These are phyloP conservation scores for Sceloporus undulatus DNA, from an alignment of 2,113 vertebrate species.

Conservation along the genomic window DNA sequence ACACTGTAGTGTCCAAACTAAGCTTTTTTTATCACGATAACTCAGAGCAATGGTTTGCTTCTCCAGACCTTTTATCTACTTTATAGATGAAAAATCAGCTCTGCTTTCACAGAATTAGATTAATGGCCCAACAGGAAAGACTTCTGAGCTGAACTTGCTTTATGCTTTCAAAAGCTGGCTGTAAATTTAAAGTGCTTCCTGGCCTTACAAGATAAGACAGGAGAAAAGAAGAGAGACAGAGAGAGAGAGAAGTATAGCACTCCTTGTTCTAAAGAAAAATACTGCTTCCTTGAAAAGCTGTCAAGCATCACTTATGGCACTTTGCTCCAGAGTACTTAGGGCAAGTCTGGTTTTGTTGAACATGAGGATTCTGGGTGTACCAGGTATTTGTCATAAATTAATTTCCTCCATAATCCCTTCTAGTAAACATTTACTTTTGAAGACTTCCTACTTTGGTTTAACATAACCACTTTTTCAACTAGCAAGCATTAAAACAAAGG, in stretches of 20 bases:
- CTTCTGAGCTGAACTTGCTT: constrained; percentile 86
- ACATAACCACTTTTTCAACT: constrained; percentile 72
- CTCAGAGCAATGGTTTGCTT: constrained; percentile 84
- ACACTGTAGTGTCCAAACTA: constrained; percentile 86
- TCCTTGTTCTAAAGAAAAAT: constrained; percentile 86
- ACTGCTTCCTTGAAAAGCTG: constrained; percentile 89
- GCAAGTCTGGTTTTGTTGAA: constrained; percentile 76
- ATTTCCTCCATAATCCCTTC: constrained; percentile 70
- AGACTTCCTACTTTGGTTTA: constrained; percentile 39
- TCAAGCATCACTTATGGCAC: constrained; percentile 83
- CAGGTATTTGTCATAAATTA: constrained; percentile 76
- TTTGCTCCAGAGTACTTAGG: constrained; percentile 73
- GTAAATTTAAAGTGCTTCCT: constrained; percentile 94
- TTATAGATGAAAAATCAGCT: constrained; percentile 92
- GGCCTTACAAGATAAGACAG: constrained; percentile 89
- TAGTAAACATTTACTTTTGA: constrained; percentile 76
- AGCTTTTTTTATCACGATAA: constrained; percentile 90
- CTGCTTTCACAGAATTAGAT: constrained; percentile 88
- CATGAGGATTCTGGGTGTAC: constrained; percentile 73
- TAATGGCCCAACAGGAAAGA: constrained; percentile 92
- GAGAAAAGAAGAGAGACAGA: constrained; percentile 74
- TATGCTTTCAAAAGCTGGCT: constrained; percentile 89
- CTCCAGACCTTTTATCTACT: constrained; percentile 85
- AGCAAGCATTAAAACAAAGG: constrained; percentile 47
- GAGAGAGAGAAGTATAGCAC: constrained; percentile 80